A percentile compares a stretch with the other conserved stretches of the same genome.
These are phyloP conservation scores for Tympanoctomys barrerae DNA, from an alignment of 2,797 vertebrate genomes.

Conservation along the genomic window DNA sequence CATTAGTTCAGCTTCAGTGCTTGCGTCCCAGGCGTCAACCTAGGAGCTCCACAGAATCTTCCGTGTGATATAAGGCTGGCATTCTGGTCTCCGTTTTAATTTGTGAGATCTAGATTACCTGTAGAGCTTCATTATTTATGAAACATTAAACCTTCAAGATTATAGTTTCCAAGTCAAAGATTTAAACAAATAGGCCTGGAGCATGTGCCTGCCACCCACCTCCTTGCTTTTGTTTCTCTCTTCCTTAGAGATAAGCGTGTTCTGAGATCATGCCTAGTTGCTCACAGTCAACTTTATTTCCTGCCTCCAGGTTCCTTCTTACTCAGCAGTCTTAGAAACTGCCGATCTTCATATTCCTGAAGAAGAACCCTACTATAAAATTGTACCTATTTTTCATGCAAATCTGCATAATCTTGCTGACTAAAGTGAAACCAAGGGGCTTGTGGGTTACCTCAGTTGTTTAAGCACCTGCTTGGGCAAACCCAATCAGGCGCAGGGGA, in stretches of 20 bases:
- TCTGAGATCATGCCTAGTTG: background rate
- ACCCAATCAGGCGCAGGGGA: too few species aligned
- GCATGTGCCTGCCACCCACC: background rate
- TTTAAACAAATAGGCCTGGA: background rate
- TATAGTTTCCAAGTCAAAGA: background rate
- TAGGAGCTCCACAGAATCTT: background rate
- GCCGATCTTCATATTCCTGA: slow-evolving; percentile 51
- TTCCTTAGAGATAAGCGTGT: background rate
- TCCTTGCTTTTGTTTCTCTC: background rate
- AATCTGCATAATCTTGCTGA: background rate
- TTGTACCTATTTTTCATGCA: slow-evolving; percentile 36
- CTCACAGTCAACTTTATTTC: slow-evolving; percentile 3
- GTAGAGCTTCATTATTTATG: background rate
- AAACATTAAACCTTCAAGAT: background rate
- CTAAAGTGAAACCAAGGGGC: slow-evolving; percentile 4
- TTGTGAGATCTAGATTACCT: background rate
- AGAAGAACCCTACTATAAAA: slow-evolving; percentile 51
- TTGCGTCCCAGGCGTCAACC: background rate
- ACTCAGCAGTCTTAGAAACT: background rate
- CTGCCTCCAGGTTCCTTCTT: background rate
- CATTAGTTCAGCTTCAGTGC: background rate
- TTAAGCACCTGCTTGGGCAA: too few species aligned
- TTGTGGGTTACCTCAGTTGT: too few species aligned
- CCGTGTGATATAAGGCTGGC: background rate
- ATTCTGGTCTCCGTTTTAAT: slow-evolving; percentile 20